Conservation (phyloP, 2,113 vertebrate genomes). For the Oncorhynchus masou region DNA sequence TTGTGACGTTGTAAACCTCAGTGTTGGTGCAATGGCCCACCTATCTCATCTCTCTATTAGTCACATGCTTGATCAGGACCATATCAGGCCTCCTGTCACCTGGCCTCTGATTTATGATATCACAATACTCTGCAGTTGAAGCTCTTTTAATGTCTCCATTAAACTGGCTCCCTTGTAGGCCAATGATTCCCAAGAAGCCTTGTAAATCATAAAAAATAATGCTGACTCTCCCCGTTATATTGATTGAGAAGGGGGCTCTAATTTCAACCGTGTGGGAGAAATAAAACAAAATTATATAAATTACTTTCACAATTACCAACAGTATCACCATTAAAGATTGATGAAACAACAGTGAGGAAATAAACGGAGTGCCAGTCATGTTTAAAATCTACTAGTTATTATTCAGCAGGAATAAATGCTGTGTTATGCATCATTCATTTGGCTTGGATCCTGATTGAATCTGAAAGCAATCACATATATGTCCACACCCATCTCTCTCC, state of each 20-base stretch:
- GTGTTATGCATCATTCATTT: slow-evolving; percentile 3
- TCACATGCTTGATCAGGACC: slow-evolving; percentile 33
- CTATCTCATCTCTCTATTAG: slow-evolving; percentile 23
- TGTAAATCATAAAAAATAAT: slow-evolving; percentile 18
- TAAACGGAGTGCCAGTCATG: slow-evolving; percentile 14
- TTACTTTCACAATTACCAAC: slow-evolving; percentile 15
- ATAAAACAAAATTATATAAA: slow-evolving; percentile 33
- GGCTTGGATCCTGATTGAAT: background rate
- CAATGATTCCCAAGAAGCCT: slow-evolving; percentile 34
- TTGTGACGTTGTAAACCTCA: slow-evolving; percentile 2
- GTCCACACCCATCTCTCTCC: background rate
- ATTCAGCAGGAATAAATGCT: slow-evolving; percentile 7
- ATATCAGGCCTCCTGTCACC: slow-evolving; percentile 23
- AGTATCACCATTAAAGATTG: slow-evolving; percentile 41
- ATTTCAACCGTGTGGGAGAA: background rate
- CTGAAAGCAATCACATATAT: background rate
- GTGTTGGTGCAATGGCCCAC: slow-evolving; percentile 9
- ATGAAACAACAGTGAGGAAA: slow-evolving; percentile 47
- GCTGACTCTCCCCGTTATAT: slow-evolving; percentile 38
- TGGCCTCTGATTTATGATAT: slow-evolving; percentile 41
- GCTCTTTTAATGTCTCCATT: slow-evolving; percentile 44
- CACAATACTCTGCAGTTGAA: slow-evolving; percentile 45
- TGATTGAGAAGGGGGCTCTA: slow-evolving; percentile 8
- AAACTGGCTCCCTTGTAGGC: slow-evolving; percentile 26
- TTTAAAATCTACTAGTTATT: background rate